Conservation (phyloP, 1,140 invertebrate species). For the Papilio glaucus region DNA sequence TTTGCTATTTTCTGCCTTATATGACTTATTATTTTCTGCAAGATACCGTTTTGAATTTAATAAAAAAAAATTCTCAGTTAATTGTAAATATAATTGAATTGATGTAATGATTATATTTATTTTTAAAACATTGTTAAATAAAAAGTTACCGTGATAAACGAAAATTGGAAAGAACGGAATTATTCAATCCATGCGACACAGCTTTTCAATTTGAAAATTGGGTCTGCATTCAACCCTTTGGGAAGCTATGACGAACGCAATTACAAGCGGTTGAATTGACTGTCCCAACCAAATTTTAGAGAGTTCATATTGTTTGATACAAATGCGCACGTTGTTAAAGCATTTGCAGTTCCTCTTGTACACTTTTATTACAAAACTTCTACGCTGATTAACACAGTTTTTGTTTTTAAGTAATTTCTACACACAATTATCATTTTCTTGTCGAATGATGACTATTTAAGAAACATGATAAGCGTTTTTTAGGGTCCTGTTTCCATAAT, state of each 20-base stretch:
- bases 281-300: background rate
- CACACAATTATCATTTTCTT: too few species aligned
- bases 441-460: too few species aligned
- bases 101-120: too few species aligned
- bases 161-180: slow-evolving; percentile 10
- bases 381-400: background rate
- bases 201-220: slow-evolving; percentile 36
- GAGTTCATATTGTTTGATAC: background rate
- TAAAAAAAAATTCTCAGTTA: too few species aligned
- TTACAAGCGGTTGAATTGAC: slow-evolving; percentile 28
- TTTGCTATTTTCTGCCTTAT: too few species aligned
- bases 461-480: too few species aligned
- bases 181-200: slow-evolving; percentile 29
- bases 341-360: background rate
- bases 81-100: too few species aligned
- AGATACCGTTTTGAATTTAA: too few species aligned
- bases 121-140: background rate
- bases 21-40: too few species aligned
- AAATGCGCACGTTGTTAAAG: too few species aligned
- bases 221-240: slow-evolving; percentile 18
- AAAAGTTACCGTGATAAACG: background rate
- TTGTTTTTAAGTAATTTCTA: background rate
- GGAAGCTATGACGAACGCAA: slow-evolving; percentile 21
- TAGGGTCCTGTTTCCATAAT: too few species aligned
- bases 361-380: background rate